A percentile compares a stretch with the other conserved stretches of the same genome.
Evolutionary conservation across 2,888 invertebrate species (phyloP).

Genomic region (Heliconius cydno): DNA sequence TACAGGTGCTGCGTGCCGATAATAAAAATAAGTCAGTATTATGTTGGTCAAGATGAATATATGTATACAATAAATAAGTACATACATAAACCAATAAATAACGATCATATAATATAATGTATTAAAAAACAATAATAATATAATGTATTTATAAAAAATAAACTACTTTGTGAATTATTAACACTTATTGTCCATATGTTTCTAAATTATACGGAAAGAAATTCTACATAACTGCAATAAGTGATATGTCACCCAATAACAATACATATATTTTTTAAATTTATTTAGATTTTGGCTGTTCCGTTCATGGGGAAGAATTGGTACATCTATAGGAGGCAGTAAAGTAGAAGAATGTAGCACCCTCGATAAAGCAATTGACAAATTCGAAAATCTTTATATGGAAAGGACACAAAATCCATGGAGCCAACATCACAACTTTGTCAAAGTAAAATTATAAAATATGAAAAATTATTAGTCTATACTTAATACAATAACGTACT

Average conservation of each 20-base stretch:
- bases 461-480: neutral
- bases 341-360: conserved; percentile 82
- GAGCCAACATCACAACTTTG: conserved; percentile 84
- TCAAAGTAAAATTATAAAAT: conserved; percentile 71
- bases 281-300: conserved; percentile 88
- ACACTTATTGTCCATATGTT: no score
- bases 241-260: neutral
- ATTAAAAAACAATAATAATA: no score
- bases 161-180: no score
- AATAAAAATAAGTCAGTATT: conserved; percentile 79
- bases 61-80: no score
- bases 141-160: no score
- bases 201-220: no score
- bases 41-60: neutral
- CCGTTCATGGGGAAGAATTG: conserved; percentile 98
- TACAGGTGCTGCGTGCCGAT: conserved; percentile 94
- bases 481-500: neutral
- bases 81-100: no score
- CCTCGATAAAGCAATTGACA: conserved; percentile 82
- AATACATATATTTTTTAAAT: neutral
- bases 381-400: conserved; percentile 85
- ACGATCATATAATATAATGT: no score
- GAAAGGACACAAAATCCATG: conserved; percentile 95
- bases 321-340: conserved; percentile 93
- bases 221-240: neutral